Conservation (phyloP, 1,140 invertebrate species). For the Bursaphelenchus mucronatus region DNA sequence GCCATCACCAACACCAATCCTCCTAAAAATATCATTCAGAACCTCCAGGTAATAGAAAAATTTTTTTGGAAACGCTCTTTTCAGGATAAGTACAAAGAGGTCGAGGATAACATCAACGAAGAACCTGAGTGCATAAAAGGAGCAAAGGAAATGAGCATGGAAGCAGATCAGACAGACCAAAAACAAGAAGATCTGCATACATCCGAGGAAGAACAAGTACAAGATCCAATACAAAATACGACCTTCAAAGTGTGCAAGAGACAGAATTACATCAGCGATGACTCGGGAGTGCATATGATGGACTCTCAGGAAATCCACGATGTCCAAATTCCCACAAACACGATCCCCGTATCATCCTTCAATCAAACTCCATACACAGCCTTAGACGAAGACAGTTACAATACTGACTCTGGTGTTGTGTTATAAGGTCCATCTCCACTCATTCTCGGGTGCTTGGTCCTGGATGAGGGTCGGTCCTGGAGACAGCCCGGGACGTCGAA, state of each 20-base stretch:
- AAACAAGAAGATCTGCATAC: not conserved
- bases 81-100: not conserved
- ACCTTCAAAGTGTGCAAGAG: not conserved
- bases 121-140: conserved; percentile 8
- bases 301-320: not conserved
- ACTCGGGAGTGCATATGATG: not conserved
- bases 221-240: not conserved
- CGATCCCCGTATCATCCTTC: no score
- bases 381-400: conserved; percentile 8
- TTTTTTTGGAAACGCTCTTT: not conserved
- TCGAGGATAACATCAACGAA: conserved; percentile 1
- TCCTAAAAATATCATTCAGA: conserved; percentile 3
- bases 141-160: conserved; percentile 4
- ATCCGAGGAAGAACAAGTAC: not conserved
- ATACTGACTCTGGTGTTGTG: not conserved
- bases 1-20: conserved; percentile 1
- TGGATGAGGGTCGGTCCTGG: conserved; percentile 23
- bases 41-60: conserved; percentile 19
- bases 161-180: conserved; percentile 6
- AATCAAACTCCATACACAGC: not conserved
- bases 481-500: conserved; percentile 35
- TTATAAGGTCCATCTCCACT: conserved; percentile 1
- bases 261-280: not conserved
- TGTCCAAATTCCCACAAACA: no score
- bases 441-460: not conserved